Base-by-base conservation (phyloP, 2,797 vertebrate genomes). In the Pantherophis vulpinus region DNA sequence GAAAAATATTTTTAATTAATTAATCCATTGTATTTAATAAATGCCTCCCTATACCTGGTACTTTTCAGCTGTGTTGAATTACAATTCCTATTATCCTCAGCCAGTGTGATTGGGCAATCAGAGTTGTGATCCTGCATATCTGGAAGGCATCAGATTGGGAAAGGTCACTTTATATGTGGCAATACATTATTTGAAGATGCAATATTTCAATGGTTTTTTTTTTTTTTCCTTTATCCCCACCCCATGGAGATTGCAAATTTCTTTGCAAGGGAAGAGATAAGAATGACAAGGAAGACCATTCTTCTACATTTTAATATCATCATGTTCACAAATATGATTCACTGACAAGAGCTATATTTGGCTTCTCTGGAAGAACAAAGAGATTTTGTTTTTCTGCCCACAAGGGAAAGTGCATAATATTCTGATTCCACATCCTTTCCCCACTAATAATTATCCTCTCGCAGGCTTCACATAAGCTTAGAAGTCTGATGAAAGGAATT, bases 391-490 rank as follows among this genome's bases (percentile, higher is more conserved):
- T 83, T 91, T 37, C 92, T 93, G 27, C 79, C 95, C 95, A 95
- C 91, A 93, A 93, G 91, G 93, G 91, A 96, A 59, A 47, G 14
- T 93, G 23, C 3, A 94, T 93, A 88, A 47, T 1, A 16, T 94
- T 94, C 90, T 92, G 83, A 91, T 90, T 90, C 94, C 93, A 88
- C 93, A 8, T 37, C 9, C 54, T 16, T 70, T 37, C 55, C 27
- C 37, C 58, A 32, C 79, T 93, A 32, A 37, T 93, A 96, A 96
- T 89, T 93, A 59, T 93, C 95, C 91, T 94, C 93, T 89, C 61
- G 86, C 55, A 93, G 93, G 86, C 91, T 95, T 79, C 96, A 32
- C 58, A 89, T 89, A 88, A 88, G 23, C 23, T 95, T 93, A 92
- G 89, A 95, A 92, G 79, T 87, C 63, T 89, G 18, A 61, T 92